Evolutionary conservation across 2,888 invertebrate species (phyloP), one percentile per base, ranked within the genome.

Genomic region (Cryptus viduatorius): DNA sequence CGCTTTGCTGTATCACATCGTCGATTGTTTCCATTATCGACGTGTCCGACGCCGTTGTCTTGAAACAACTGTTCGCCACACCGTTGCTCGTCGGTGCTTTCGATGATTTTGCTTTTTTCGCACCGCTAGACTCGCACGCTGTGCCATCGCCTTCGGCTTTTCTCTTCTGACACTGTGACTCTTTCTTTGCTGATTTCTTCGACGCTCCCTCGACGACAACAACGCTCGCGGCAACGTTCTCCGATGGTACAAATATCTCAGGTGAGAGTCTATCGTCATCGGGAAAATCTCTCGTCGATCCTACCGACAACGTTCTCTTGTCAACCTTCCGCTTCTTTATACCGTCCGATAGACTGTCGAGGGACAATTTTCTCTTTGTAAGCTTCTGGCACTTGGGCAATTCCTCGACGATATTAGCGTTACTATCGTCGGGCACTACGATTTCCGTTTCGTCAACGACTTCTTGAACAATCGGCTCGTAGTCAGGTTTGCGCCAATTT

Each of bases 311-410:
- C 1, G 92, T 91, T 42, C 93, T 91, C 89, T 90, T 95, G 92
- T 86, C 94, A 91, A 89, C 93, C 92, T 90, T 92, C 79, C 88
- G 90, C 84, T 87, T 94, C 92, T 94, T 95, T 94, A 88, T 95
- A 93, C 91, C 95, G 59, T 91, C 90, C 94, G 75, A 93, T 82
- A 87, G 93, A 87, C 93, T 95, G 77, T 94, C 93, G 65, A 94
- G 87, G 0, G 95, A 94, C 44, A 94, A 89, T 89, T 95, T 95
- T 79, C 95, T 90, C 87, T 95, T 95, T 90, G 94, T 94, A 16
- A 95, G 94, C 89, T 95, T 95, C 87, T 95, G 94, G 61, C 95
- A 94, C 88, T 95, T 95, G 79, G 94, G 94, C 64, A 95, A 91
- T 85, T 95, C 75, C 37, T 85, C 76, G 44, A 68, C 12, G 77